Evolutionary conservation across 2,888 invertebrate genomes (phyloP), one percentile per base, ranked within the genome.

Genomic region (Amiota mariae): DNA sequence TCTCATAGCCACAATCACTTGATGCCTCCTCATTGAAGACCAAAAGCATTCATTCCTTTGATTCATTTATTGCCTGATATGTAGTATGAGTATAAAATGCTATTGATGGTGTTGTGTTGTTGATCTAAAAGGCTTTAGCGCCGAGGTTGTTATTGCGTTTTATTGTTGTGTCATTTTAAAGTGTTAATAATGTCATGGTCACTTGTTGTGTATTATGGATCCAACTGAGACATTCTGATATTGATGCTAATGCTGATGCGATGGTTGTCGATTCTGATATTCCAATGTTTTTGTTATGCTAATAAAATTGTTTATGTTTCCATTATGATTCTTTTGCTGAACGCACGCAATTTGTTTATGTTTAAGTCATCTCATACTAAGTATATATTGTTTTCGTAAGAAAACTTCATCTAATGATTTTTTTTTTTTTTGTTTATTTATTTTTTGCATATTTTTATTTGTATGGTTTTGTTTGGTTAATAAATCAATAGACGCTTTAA

Each of bases 151-250:
- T 20, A 20, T 20, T 59, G 12, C 59, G 20, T 18, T 48, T 71
- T 61, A 71, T 71, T 71, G 71, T 71, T 71, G 61, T 71, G 71
- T 71, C 71, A 61, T 61, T 59, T 71, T 71, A 36, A 13, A 61
- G 71, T 61, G 71, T 71, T 71, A 71, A 71, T 71, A 71, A 61
- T 71, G 71, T 71, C 71, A 71, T 46, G 63, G 63, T 63, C 63
- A 63, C 63, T 36, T 63, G 63, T 46, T 63, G 36, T 12, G 13
- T 12, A 8, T 59, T 20, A 11, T 20, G 11, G 20, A 11, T 18
- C 59, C 11, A 59, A 20, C 54, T 51, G 11, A 20, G 15, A 59
- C 20, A 11, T 6, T 36, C 36, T 36, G 36, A 36, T 36, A 6
- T 6, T 36, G 36, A 36, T 36, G 36, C 36, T 36, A 6, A 36